Conservation (phyloP, 1,140 invertebrate genomes). For the Drosophila sp. region DNA sequence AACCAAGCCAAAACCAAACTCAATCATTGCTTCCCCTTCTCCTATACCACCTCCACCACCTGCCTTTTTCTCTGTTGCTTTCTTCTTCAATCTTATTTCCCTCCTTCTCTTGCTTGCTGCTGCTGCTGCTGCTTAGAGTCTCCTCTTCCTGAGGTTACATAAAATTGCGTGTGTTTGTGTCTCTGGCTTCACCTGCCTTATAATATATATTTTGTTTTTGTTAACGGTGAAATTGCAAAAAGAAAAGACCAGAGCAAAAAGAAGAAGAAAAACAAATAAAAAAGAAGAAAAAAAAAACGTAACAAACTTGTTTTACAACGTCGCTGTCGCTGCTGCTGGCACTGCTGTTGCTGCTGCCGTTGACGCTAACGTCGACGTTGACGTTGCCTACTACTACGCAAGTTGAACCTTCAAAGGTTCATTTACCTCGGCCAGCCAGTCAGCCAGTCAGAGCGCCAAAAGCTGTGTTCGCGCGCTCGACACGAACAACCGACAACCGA, state of each 20-base stretch:
- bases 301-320: conserved; percentile 79
- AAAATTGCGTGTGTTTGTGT: conserved; percentile 43
- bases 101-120: not conserved
- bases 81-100: not conserved
- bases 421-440: conserved; percentile 70
- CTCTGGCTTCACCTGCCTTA: conserved; percentile 67
- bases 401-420: conserved; percentile 83
- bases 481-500: conserved; percentile 28
- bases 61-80: not conserved
- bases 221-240: conserved; percentile 80
- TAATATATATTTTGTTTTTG: conserved; percentile 28
- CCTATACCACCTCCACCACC: not conserved
- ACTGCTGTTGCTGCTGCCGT: conserved; percentile 19
- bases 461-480: conserved; percentile 5
- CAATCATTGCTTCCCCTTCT: not conserved
- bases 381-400: conserved; percentile 67
- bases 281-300: conserved; percentile 45
- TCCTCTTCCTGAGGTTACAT: conserved; percentile 56
- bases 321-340: conserved; percentile 7
- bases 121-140: conserved; percentile 36
- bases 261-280: conserved; percentile 16
- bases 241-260: conserved; percentile 58
- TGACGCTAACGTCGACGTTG: conserved; percentile 26
- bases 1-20: conserved; percentile 1
- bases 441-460: conserved; percentile 13